Base-by-base conservation (phyloP, 2,888 invertebrate species). In the Eudasyphora cyanicolor region DNA sequence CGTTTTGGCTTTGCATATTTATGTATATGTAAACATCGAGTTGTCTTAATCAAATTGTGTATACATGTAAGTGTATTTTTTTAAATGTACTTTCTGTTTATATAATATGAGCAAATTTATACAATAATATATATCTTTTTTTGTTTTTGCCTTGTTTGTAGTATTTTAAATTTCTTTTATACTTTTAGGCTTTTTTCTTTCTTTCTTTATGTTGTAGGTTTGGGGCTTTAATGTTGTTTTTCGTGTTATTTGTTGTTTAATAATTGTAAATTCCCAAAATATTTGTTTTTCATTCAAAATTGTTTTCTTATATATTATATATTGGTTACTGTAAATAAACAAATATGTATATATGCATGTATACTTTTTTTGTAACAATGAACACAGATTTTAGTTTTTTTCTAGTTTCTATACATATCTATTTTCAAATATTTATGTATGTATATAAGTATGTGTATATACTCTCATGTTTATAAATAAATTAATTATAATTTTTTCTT, bases 261-360 rank as follows among this genome's bases (percentile, higher is more conserved):
- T 79, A 83, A 62, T 77, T 84, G 84, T 84, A 84, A 84, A 81
- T 84, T 84, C 84, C 84, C 84, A 84, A 84, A 79, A 81, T 84
- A 81, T 75, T 71, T 60, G 32, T 57, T 57, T 74, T 76, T 64
- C n/a, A 35, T 77, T n/a, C 21, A 70, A 60, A 38, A 38, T 38
- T 42, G n/a, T 29, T 57, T 27, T 21, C 4, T 79, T n/a, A n/a
- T n/a, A n/a, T n/a, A n/a, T 38, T 76, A 64, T 70, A 24, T 70
- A 19, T 64, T n/a, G n/a, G n/a, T 51, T 79, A 69, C 21, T 82
- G 57, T 82, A 83, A 77, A 82, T 82, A 76, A 38, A 76, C 67
- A 76, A 27, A 51, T 75, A 29, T 75, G 24, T 51, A 12, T 76
- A 38, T 60, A 74, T 64, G 45, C 24, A 19, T 38, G 69, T 79